Evolutionary conservation across 1,140 invertebrate genomes (phyloP).

Genomic region (Leptinotarsa texana): DNA sequence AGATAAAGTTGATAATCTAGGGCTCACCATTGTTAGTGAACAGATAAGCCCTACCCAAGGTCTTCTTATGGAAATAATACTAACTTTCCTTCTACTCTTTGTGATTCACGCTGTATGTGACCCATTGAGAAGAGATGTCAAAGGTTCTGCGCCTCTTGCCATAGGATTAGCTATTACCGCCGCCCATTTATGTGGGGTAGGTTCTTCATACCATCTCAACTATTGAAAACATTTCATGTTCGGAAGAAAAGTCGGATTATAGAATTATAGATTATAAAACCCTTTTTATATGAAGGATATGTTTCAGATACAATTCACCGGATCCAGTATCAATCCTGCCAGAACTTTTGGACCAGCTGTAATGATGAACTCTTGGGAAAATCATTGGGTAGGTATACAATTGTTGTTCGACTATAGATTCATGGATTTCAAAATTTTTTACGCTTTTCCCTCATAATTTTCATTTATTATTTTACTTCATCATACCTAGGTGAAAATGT

Average conservation of each 20-base stretch:
- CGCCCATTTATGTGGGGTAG: constrained; percentile 82
- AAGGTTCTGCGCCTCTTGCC: constrained; percentile 83
- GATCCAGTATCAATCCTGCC: constrained; percentile 90
- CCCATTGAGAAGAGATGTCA: constrained; percentile 74
- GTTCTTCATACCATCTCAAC: constrained; percentile 46
- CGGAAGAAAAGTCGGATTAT: too few species aligned
- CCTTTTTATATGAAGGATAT: not conserved
- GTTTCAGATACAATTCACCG: constrained; percentile 76
- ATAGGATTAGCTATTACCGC: constrained; percentile 86
- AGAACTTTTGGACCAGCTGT: constrained; percentile 84
- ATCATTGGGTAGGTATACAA: constrained; percentile 75
- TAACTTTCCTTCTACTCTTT: constrained; percentile 86
- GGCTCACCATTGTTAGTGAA: constrained; percentile 60
- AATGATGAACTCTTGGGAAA: constrained; percentile 73
- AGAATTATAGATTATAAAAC: too few species aligned
- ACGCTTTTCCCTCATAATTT: too few species aligned
- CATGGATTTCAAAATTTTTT: too few species aligned
- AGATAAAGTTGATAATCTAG: constrained; percentile 55
- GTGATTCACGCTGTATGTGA: constrained; percentile 88
- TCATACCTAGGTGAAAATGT: too few species aligned
- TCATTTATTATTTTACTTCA: too few species aligned
- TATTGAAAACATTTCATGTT: too few species aligned
- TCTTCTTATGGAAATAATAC: constrained; percentile 79
- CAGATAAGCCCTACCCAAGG: constrained; percentile 67
- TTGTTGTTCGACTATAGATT: too few species aligned